A percentile compares a stretch with the other conserved stretches of the same genome.
These are phyloP conservation scores for Lophotis ruficrista DNA, from an alignment of 2,113 vertebrate genomes.

Conservation along the genomic window DNA sequence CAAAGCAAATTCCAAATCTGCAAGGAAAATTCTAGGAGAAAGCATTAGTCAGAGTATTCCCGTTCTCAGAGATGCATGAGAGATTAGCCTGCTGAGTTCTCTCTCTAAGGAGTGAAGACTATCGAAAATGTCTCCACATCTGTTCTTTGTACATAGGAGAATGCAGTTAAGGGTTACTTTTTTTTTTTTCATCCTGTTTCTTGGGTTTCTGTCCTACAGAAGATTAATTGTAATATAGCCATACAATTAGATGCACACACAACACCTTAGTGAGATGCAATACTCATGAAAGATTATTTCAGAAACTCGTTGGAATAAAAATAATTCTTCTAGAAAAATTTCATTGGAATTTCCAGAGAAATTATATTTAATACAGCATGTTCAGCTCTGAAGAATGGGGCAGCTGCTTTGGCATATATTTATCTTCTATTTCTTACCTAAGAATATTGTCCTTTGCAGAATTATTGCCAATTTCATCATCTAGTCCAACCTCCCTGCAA, in stretches of 20 bases:
- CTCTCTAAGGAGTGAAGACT: background rate
- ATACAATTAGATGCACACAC: background rate
- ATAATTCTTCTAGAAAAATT: background rate
- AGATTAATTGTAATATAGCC: background rate
- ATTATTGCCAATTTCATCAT: background rate
- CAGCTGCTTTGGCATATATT: background rate
- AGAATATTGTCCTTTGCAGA: background rate
- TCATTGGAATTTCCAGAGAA: background rate
- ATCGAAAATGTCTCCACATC: background rate
- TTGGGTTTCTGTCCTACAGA: background rate
- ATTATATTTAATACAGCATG: background rate
- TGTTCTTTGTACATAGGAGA: background rate
- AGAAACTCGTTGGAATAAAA: background rate
- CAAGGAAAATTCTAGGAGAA: background rate
- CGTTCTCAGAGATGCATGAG: background rate
- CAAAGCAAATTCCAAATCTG: background rate
- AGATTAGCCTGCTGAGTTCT: background rate
- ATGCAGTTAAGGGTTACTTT: background rate
- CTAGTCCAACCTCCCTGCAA: too few relatives aligned
- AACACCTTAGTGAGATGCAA: background rate
- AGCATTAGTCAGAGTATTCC: background rate
- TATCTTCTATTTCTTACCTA: background rate
- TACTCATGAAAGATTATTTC: background rate
- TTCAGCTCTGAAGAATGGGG: background rate
- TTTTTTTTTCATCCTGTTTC: background rate